These are phyloP conservation scores for Calephelis perditalis DNA, from an alignment of 2,888 invertebrate genomes.

Conservation along the genomic window DNA sequence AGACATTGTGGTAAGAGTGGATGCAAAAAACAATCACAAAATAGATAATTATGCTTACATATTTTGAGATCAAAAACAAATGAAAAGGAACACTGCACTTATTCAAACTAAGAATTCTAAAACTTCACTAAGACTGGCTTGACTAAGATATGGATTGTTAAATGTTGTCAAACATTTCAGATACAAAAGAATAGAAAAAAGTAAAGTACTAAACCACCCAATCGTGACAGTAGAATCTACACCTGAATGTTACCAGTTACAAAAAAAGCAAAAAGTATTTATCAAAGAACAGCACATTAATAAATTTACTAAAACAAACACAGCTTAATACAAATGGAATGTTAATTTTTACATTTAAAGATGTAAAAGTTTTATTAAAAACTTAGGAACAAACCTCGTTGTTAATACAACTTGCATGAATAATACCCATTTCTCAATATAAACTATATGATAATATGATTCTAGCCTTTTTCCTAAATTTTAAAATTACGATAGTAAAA, in stretches of 20 bases:
- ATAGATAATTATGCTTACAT: neutral
- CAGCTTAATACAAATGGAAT: constrained; percentile 3
- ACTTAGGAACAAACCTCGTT: neutral
- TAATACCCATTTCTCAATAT: no score
- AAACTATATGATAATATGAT: no score
- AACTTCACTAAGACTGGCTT: neutral
- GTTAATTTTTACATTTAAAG: neutral
- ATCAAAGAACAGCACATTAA: neutral
- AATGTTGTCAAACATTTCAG: neutral
- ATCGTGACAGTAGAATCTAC: constrained; percentile 1
- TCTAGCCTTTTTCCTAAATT: no score
- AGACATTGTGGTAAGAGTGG: neutral
- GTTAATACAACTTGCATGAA: no score
- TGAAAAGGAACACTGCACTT: neutral
- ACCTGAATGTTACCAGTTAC: neutral
- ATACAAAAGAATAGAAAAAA: constrained; percentile 9
- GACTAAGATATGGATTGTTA: neutral
- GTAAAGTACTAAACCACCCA: constrained; percentile 2
- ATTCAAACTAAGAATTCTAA: neutral
- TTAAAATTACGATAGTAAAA: no score
- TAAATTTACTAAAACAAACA: neutral
- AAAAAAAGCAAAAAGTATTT: neutral
- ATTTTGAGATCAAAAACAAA: constrained; percentile 5
- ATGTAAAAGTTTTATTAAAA: neutral
- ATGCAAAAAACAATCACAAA: constrained; percentile 1